Base-by-base conservation (phyloP, 1,140 invertebrate genomes). In the Heliconius nattereri region DNA sequence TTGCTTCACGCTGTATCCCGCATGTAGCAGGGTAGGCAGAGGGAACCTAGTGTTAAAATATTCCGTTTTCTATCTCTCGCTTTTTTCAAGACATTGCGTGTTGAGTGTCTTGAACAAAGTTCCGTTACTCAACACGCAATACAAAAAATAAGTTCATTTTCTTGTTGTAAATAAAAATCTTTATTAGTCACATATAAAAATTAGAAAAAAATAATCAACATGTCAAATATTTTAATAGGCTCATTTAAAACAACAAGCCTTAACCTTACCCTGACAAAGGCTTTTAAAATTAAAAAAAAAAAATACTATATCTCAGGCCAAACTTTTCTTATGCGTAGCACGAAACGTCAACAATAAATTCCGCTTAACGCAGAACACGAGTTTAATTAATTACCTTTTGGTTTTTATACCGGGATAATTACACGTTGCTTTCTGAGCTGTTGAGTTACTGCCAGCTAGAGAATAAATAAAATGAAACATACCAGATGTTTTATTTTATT, bases 321-420 rank as follows among this genome's bases (percentile, higher is more conserved):
- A 45, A 29, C 23, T 66, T 11, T 66, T 19, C 1, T 66, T 66
- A 66, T 66, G 9, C 23, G 6, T 84, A 83, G 81, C 85, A 90
- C 80, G 83, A 88, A 89, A 91, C 90, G 89, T 90, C 89, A 92
- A 88, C 86, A 85, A 89, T 92, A 90, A 92, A 91, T 89, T 90
- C 90, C 85, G 84, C 79, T 83, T 83, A 81, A 81, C 78, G 76
- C 86, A 83, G 78, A 84, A 88, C 84, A 83, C 79, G 32, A 86
- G 78, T 73, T 84, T 84, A 90, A 91, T 90, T 91, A 90, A 91
- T 91, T 89, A 90, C 85, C 60, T 84, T 86, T 88, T 86, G 87
- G 80, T 91, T 90, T 91, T 91, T 90, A 89, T 88, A 86, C 82
- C 75, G 73, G 86, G 88, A 54, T 75, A 90, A 90, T 92, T 90